Percentiles rank a stretch among this genome's conserved stretches.
These are phyloP conservation scores for Apodemia hepburni DNA, from an alignment of 2,888 invertebrate genomes.

Conservation along the genomic window DNA sequence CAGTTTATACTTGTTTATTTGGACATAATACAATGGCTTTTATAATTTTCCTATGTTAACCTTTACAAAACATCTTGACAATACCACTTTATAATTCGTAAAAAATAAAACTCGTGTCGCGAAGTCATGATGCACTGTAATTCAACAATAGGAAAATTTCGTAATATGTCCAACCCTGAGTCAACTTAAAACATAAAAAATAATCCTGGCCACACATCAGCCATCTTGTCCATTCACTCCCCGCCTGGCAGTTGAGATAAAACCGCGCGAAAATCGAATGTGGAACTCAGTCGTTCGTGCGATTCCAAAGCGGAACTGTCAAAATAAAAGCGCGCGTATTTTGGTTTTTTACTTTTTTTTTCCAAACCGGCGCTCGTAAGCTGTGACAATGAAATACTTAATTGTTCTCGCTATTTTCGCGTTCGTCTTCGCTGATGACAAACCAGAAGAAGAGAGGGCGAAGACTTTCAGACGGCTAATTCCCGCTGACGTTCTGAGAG, in stretches of 20 bases:
- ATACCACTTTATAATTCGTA: not conserved
- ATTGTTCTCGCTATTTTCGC: slow-evolving; percentile 74
- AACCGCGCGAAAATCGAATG: slow-evolving; percentile 52
- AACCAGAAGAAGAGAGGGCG: slow-evolving; percentile 78
- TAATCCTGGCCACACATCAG: slow-evolving; percentile 25
- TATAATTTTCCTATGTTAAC: no score
- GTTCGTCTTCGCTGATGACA: slow-evolving; percentile 77
- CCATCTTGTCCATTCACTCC: slow-evolving; percentile 56
- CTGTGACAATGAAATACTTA: slow-evolving; percentile 77
- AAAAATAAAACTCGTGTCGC: slow-evolving; percentile 1
- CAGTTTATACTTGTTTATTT: no score
- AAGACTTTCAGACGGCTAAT: slow-evolving; percentile 91
- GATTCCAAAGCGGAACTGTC: slow-evolving; percentile 43
- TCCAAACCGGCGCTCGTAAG: slow-evolving; percentile 45
- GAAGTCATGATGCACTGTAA: not conserved
- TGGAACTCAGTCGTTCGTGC: slow-evolving; percentile 64
- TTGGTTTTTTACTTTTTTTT: slow-evolving; percentile 43
- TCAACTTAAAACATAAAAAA: slow-evolving; percentile 32
- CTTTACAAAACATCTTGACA: not conserved
- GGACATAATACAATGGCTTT: no score
- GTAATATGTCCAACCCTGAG: slow-evolving; percentile 54
- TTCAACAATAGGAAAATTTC: slow-evolving; percentile 37
- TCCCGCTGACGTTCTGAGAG: slow-evolving; percentile 94
- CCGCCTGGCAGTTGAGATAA: slow-evolving; percentile 53
- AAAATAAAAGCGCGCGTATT: slow-evolving; percentile 47